These are phyloP conservation scores for Simalia tracyae DNA, from an alignment of 2,797 vertebrate species.

Conservation along the genomic window DNA sequence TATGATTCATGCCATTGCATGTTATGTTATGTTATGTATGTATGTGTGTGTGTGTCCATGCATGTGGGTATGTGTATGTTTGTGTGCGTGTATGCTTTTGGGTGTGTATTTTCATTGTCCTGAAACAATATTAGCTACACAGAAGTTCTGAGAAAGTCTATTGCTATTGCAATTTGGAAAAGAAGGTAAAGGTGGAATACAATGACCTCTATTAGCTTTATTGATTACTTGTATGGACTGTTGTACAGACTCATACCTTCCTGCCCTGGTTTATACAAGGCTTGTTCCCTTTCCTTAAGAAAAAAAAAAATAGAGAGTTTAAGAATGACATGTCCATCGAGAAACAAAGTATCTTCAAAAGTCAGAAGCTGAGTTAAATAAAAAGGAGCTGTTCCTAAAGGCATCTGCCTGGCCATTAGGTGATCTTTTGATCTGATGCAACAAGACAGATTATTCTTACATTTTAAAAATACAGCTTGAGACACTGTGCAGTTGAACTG, in stretches of 20 bases:
- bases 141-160: neutral
- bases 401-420: neutral
- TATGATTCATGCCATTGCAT: neutral
- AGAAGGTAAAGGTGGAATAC: neutral
- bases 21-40: neutral
- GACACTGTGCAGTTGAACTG: neutral
- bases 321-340: neutral
- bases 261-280: neutral
- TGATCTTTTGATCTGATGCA: neutral
- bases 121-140: neutral
- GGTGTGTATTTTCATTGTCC: neutral
- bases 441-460: neutral
- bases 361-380: neutral
- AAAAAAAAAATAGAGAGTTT: neutral
- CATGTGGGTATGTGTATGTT: neutral
- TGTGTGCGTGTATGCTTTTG: neutral
- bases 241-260: too few species aligned
- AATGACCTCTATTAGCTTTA: neutral
- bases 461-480: neutral
- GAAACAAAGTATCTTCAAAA: neutral
- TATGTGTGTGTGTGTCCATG: neutral
- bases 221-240: neutral
- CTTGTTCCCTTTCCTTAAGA: neutral
- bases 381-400: neutral
- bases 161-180: neutral